Percentiles rank a stretch among this genome's conserved stretches.
phyloP scores from a whole-genome alignment of 2,113 vertebrate genomes.

The Falcunculus frontatus region DNA sequence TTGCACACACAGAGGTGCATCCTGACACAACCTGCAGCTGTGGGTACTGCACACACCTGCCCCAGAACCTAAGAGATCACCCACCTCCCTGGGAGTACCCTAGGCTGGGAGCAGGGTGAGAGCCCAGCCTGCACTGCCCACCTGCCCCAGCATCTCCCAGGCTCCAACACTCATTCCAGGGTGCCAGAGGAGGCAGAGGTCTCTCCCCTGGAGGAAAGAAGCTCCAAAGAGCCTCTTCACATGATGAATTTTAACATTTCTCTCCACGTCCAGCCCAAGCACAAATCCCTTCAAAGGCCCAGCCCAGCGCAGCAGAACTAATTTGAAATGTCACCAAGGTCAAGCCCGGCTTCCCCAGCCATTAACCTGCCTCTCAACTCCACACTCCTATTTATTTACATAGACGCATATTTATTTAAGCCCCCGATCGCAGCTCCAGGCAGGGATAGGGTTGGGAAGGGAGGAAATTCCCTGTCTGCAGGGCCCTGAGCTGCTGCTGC shows the following conservation, averaged over 20 bases:
- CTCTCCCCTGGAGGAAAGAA: neutral
- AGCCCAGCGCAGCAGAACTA: slow-evolving; percentile 71
- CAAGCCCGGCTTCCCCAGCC: slow-evolving; percentile 54
- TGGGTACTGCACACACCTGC: neutral
- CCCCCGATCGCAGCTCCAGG: neutral
- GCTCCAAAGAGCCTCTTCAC: neutral
- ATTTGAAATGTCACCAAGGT: slow-evolving; percentile 76
- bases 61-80: neutral
- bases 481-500: neutral
- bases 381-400: slow-evolving; percentile 69
- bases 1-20: neutral
- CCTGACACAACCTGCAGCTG: fast-evolving
- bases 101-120: neutral
- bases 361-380: slow-evolving; percentile 61
- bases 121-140: neutral
- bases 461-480: neutral
- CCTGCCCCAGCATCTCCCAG: neutral
- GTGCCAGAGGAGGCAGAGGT: neutral
- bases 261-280: neutral
- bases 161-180: fast-evolving
- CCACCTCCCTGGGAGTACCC: neutral
- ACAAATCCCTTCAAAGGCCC: slow-evolving; percentile 61
- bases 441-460: neutral
- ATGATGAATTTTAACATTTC: slow-evolving; percentile 3
- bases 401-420: slow-evolving; percentile 42